phyloP scores from a whole-genome alignment of 2,113 vertebrate genomes.

The Thunnus maccoyii region DNA sequence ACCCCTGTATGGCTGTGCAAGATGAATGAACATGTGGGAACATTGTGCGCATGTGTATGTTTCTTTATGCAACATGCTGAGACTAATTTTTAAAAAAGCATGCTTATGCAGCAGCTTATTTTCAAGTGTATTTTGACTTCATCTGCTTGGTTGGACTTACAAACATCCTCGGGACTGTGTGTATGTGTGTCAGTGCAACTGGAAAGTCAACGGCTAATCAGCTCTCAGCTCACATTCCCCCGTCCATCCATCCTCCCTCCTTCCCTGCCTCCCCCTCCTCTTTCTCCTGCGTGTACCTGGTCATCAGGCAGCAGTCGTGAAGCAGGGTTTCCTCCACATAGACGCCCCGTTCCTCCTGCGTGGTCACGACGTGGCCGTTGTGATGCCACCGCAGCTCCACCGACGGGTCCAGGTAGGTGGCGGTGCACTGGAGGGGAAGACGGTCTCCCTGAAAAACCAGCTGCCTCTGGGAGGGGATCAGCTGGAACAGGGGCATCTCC shows the following conservation, averaged over 20 bases:
- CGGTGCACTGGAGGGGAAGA: conserved; percentile 92
- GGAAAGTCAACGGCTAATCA: conserved; percentile 28
- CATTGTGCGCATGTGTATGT: not conserved
- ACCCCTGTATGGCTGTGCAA: not conserved
- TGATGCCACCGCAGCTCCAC: conserved; percentile 89
- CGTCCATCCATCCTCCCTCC: not conserved
- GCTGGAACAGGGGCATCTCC: conserved; percentile 92
- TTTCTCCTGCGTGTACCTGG: conserved; percentile 84
- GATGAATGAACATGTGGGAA: too few species aligned
- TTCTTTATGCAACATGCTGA: not conserved
- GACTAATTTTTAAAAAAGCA: not conserved
- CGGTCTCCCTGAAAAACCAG: conserved; percentile 93
- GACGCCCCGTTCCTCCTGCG: conserved; percentile 87
- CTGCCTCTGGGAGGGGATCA: conserved; percentile 92
- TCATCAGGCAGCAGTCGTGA: conserved; percentile 93
- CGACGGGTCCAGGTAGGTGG: conserved; percentile 86
- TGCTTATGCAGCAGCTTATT: conserved; percentile 2
- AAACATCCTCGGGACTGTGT: not conserved
- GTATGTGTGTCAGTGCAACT: conserved; percentile 19
- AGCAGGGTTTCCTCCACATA: conserved; percentile 91
- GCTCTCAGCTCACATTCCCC: conserved; percentile 13
- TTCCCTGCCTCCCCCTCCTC: not conserved
- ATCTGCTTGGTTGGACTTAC: conserved; percentile 1
- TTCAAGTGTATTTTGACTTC: not conserved
- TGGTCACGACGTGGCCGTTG: conserved; percentile 80